Evolutionary conservation across 2,888 invertebrate species (phyloP), one percentile per base, ranked within the genome.

Genomic region (Parnassius glacialis): DNA sequence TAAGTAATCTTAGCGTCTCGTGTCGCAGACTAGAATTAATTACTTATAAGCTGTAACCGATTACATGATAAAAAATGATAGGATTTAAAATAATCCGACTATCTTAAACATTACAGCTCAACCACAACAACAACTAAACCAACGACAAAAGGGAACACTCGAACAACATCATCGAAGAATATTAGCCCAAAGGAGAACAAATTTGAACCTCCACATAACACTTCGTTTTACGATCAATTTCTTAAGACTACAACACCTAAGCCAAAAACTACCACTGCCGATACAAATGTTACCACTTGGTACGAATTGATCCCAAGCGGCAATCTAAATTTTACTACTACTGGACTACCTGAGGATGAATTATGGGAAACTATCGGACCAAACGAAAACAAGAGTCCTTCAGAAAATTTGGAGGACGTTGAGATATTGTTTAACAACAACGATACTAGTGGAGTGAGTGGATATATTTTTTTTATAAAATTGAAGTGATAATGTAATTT

Each of bases 191-290:
- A 72, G 10, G 65, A 73, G 0, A 78, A 82, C 2, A 87, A 84
- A 66, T 72, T 84, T 0, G 76, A 85, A 9, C 79, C 81, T 1
- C 86, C 83, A 1, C 67, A 72, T 54, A 87, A 90, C 65, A 85
- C 83, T 0, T 83, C 84, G 0, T 90, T 87, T 68, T 92, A 87
- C 67, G 84, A 92, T 64, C 90, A 93, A 66, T 93, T 92, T 68
- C 68, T 93, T 12, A 90, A 88, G 79, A 83, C 90, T 10, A 85
- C 92, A 59, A 81, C 80, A 3, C 56, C 65, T 0, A 70, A 67
- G 61, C 73, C 80, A 12, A 83, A 73, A 56, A 65, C 80, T 62
- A 80, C 81, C 43, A 69, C 69, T 20, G 54, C 69, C 0, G 74
- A 80, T 52, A 59, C 70, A 10, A 85, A 86, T 68, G 66, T 74